Evolutionary conservation across 2,888 invertebrate genomes (phyloP).

Genomic region (Ethmia dodecea): DNA sequence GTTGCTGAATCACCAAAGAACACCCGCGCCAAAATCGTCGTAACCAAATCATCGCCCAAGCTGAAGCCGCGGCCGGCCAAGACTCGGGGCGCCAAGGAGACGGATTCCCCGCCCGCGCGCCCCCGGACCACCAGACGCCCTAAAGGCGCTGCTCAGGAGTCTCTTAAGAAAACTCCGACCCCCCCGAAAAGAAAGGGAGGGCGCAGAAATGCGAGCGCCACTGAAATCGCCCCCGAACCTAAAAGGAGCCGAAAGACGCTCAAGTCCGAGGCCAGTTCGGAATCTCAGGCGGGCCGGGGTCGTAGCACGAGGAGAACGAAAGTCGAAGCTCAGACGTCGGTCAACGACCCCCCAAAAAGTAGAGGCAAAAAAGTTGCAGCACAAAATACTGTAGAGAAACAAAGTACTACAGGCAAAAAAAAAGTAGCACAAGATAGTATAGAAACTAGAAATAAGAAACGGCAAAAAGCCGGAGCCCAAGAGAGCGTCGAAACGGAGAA

Average conservation of each 20-base stretch:
- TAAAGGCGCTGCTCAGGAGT: constrained; percentile 15
- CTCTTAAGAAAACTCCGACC: constrained; percentile 29
- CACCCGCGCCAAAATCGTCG: constrained; percentile 32
- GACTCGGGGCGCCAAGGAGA: constrained; percentile 3
- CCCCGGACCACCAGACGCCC: background rate
- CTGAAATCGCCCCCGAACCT: constrained; percentile 2
- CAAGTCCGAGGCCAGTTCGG: constrained; percentile 3
- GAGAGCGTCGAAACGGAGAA: background rate
- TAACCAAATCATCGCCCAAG: constrained; percentile 37
- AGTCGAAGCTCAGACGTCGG: background rate
- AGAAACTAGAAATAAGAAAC: background rate
- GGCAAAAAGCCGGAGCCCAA: background rate
- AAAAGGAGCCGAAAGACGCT: constrained; percentile 2
- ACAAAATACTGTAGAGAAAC: no score
- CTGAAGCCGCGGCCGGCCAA: constrained; percentile 29
- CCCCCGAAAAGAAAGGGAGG: constrained; percentile 5
- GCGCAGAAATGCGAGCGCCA: background rate
- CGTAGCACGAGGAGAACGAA: constrained; percentile 13
- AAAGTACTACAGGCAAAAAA: background rate
- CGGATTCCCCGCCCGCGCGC: background rate
- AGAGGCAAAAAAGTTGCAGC: background rate
- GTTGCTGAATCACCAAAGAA: constrained; percentile 31
- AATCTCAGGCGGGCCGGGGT: constrained; percentile 18
- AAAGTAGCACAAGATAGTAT: background rate
- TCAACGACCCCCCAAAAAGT: background rate